These are phyloP conservation scores for Tetramorium parvispinum DNA, from an alignment of 1,140 invertebrate genomes.

Conservation along the genomic window DNA sequence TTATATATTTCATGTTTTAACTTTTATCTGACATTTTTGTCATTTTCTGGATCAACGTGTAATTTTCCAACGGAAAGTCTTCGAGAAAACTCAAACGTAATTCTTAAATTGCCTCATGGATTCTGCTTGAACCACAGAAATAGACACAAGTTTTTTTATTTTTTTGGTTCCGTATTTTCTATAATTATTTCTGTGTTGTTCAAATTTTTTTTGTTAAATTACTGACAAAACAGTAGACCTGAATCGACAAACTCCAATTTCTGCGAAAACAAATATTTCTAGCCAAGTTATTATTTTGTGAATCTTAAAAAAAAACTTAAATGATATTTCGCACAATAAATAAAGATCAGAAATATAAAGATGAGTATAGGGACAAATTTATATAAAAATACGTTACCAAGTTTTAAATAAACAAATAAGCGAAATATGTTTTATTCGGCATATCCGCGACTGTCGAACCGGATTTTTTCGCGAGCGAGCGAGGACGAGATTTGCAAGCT, in stretches of 20 bases:
- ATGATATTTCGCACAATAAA: not conserved
- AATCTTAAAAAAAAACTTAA: not conserved
- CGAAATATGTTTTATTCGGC: not conserved
- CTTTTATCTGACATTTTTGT: constrained; percentile 5
- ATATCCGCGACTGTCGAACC: not conserved
- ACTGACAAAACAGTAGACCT: not conserved
- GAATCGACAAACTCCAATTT: not conserved
- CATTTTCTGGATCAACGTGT: constrained; percentile 1
- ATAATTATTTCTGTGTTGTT: not conserved
- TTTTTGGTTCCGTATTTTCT: constrained; percentile 14
- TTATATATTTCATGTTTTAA: constrained; percentile 20
- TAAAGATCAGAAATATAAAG: not conserved
- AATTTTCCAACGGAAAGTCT: constrained; percentile 42
- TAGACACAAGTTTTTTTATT: not conserved
- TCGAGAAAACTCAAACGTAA: constrained; percentile 27
- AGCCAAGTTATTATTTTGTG: not conserved
- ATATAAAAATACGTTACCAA: not conserved
- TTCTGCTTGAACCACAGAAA: not conserved
- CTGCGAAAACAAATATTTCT: not conserved
- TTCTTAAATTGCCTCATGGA: constrained; percentile 21
- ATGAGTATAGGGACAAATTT: not conserved
- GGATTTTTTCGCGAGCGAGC: not conserved
- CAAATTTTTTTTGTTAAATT: not conserved
- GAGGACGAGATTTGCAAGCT: constrained; percentile 37
- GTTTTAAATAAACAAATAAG: not conserved